Conservation (phyloP, 1,140 invertebrate species). For the Papilio polyxenes region DNA sequence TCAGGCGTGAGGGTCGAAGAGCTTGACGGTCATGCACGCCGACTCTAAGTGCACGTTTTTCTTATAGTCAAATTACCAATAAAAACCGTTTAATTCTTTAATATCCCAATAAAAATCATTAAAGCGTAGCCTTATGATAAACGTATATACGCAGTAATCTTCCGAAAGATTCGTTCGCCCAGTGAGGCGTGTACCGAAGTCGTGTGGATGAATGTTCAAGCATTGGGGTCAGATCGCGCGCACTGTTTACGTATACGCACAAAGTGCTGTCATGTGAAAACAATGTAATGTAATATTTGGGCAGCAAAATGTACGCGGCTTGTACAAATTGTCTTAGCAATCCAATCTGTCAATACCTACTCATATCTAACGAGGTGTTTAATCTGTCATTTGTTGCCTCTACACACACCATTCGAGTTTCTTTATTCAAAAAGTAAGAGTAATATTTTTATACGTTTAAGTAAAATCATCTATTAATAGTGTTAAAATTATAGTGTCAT, state of each 20-base stretch:
- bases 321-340: constrained; percentile 46
- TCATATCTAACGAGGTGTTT: constrained; percentile 8
- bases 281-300: constrained; percentile 67
- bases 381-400: constrained; percentile 3
- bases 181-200: constrained; percentile 56
- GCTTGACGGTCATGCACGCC: constrained; percentile 47
- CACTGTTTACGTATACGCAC: constrained; percentile 60
- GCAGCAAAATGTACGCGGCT: constrained; percentile 47
- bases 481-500: not conserved
- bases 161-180: constrained; percentile 51
- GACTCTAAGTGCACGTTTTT: constrained; percentile 32
- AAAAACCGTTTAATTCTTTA: constrained; percentile 3
- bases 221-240: constrained; percentile 70
- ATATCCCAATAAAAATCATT: not conserved
- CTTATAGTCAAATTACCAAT: not conserved
- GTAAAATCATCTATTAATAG: not conserved
- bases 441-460: not conserved
- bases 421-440: not conserved
- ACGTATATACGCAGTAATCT: constrained; percentile 21
- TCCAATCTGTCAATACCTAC: constrained; percentile 37
- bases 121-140: not conserved
- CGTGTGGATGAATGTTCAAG: constrained; percentile 67
- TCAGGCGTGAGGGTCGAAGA: constrained; percentile 53
- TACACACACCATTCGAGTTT: not conserved
- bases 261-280: constrained; percentile 60